Evolutionary conservation across 2,797 vertebrate genomes (phyloP).

Genomic region (Paguma larvata): DNA sequence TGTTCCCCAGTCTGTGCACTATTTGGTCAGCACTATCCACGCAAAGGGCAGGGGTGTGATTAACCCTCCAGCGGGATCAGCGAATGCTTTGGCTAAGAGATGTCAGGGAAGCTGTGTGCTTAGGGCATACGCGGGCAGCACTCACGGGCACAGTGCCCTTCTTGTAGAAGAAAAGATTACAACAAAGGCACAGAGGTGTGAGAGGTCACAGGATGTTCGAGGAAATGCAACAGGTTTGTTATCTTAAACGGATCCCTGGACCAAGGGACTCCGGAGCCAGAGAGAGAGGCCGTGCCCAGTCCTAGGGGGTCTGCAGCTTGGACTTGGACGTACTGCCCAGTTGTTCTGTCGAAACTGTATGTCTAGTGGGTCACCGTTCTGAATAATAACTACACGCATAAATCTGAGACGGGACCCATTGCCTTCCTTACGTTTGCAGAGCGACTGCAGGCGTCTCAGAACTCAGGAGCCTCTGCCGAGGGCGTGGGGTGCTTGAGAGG

Average conservation of each 20-base stretch:
- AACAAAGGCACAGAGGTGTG: background rate
- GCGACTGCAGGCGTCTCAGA: background rate
- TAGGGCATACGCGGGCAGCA: background rate
- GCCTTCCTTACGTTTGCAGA: background rate
- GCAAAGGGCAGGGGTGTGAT: background rate
- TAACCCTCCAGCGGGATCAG: too few species aligned
- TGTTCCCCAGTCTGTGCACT: background rate
- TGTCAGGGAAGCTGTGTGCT: background rate
- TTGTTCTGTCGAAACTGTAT: fast-evolving
- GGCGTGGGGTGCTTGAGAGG: background rate
- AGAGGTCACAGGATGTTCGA: background rate
- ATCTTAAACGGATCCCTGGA: background rate
- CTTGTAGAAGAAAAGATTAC: background rate
- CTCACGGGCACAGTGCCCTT: background rate
- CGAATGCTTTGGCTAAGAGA: background rate
- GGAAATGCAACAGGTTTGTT: background rate
- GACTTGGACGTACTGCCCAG: background rate
- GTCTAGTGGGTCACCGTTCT: background rate
- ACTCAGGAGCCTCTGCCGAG: background rate
- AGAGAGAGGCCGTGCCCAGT: fast-evolving
- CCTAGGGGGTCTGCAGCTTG: background rate
- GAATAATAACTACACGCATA: background rate
- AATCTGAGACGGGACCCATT: background rate
- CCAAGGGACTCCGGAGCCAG: background rate
- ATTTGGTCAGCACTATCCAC: background rate